A percentile compares a stretch with the other conserved stretches of the same genome.
These are phyloP conservation scores for Trachelus iudaicus DNA, from an alignment of 2,888 invertebrate genomes.

Conservation along the genomic window DNA sequence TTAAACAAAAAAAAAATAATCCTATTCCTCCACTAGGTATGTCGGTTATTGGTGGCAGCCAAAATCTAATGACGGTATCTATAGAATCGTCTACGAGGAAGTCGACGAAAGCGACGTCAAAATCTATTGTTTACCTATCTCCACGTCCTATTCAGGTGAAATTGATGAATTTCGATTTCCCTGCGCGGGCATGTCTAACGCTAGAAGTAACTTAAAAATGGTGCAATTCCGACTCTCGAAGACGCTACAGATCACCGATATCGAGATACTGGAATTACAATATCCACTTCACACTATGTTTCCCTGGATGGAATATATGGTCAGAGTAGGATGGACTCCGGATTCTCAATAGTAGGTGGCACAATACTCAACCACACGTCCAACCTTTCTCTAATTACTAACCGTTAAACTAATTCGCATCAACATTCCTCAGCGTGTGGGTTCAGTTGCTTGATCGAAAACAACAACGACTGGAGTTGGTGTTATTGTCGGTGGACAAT, in stretches of 20 bases:
- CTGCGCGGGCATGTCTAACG: constrained; percentile 89
- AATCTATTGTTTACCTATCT: constrained; percentile 88
- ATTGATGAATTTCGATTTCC: constrained; percentile 90
- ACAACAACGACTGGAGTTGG: constrained; percentile 86
- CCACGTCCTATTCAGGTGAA: constrained; percentile 81
- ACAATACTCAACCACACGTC: not conserved
- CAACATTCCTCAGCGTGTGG: constrained; percentile 79
- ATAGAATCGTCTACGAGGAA: constrained; percentile 87
- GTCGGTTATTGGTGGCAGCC: constrained; percentile 99
- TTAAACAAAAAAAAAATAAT: not conserved
- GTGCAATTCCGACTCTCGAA: constrained; percentile 79
- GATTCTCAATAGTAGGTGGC: constrained; percentile 85
- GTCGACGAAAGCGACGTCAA: constrained; percentile 92
- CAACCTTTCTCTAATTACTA: constrained; percentile 21
- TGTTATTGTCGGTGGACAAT: constrained; percentile 83
- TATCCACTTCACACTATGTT: constrained; percentile 84
- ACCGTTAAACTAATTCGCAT: not conserved
- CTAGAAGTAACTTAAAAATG: constrained; percentile 88
- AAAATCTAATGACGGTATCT: constrained; percentile 76
- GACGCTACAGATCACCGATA: constrained; percentile 77
- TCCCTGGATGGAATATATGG: constrained; percentile 95
- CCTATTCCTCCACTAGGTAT: constrained; percentile 67
- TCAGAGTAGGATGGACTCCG: constrained; percentile 95
- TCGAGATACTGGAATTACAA: constrained; percentile 80
- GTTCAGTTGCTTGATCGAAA: constrained; percentile 88